Conservation (phyloP, 1,140 invertebrate species). For the Drosophila watanabei region DNA sequence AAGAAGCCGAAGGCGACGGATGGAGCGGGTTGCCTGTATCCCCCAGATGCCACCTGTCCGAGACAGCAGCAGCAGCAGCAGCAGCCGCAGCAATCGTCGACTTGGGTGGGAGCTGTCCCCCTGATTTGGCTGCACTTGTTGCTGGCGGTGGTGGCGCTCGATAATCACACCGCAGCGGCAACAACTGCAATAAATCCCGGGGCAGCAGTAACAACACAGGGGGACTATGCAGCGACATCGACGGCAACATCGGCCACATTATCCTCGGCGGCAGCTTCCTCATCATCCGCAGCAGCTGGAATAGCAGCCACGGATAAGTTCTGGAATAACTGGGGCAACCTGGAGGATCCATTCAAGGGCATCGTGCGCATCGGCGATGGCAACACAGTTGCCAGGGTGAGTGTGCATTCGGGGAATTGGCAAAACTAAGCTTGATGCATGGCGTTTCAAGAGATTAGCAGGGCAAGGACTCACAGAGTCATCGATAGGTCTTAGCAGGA, state of each 20-base stretch:
- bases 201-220: slow-evolving; percentile 84
- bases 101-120: slow-evolving; percentile 37
- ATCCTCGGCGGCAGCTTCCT: slow-evolving; percentile 28
- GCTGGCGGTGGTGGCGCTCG: slow-evolving; percentile 53
- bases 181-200: slow-evolving; percentile 83
- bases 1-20: slow-evolving; percentile 37
- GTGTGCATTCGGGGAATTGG: slow-evolving; percentile 18
- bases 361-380: slow-evolving; percentile 79
- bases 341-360: slow-evolving; percentile 65
- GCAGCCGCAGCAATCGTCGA: slow-evolving; percentile 52
- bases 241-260: slow-evolving; percentile 42
- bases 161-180: slow-evolving; percentile 87
- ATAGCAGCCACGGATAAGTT: slow-evolving; percentile 28
- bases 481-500: background rate
- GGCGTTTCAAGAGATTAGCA: slow-evolving; percentile 1
- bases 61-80: slow-evolving; percentile 52
- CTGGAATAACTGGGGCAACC: slow-evolving; percentile 27
- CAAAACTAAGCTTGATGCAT: slow-evolving; percentile 8
- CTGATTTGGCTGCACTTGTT: slow-evolving; percentile 45
- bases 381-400: slow-evolving; percentile 74
- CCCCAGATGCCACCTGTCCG: slow-evolving; percentile 48
- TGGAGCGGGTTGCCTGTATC: background rate
- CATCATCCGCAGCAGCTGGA: slow-evolving; percentile 27
- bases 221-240: slow-evolving; percentile 32
- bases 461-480: background rate